Conservation (phyloP, 2,888 invertebrate species). For the Macrophya alboannulata region DNA sequence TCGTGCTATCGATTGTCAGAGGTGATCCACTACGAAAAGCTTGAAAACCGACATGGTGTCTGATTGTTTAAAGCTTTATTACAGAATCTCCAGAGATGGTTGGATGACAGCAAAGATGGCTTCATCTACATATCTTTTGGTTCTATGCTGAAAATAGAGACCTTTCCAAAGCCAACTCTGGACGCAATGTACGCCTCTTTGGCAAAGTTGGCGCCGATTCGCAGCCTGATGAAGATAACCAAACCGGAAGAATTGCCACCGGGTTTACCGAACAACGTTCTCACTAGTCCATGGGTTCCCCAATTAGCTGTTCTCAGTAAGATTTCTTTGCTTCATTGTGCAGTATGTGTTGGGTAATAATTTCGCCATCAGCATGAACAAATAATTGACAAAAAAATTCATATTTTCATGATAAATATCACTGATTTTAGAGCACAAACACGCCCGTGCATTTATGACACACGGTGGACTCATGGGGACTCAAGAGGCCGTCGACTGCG, state of each 20-base stretch:
- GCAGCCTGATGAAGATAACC: constrained; percentile 68
- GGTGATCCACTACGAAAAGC: no score
- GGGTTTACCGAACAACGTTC: constrained; percentile 68
- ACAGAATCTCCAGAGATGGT: constrained; percentile 69
- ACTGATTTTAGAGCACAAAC: constrained; percentile 70
- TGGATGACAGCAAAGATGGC: no score
- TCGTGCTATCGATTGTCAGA: no score
- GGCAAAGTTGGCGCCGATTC: constrained; percentile 67
- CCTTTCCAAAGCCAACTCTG: constrained; percentile 65
- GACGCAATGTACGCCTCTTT: constrained; percentile 66
- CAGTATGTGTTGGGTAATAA: no score
- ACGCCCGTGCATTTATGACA: constrained; percentile 74
- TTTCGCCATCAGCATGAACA: no score
- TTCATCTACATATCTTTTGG: constrained; percentile 65
- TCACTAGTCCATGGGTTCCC: constrained; percentile 68
- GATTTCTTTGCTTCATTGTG: background rate
- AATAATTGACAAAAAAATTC: no score
- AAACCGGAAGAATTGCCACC: constrained; percentile 63
- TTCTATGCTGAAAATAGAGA: constrained; percentile 68
- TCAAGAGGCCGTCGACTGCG: constrained; percentile 67
- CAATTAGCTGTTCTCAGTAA: constrained; percentile 70
- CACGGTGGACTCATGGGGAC: constrained; percentile 70
- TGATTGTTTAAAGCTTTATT: background rate
- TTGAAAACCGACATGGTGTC: no score
- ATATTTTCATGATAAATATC: no score